These are phyloP conservation scores for Drosophila greeni DNA, from an alignment of 2,888 invertebrate genomes.

Conservation along the genomic window DNA sequence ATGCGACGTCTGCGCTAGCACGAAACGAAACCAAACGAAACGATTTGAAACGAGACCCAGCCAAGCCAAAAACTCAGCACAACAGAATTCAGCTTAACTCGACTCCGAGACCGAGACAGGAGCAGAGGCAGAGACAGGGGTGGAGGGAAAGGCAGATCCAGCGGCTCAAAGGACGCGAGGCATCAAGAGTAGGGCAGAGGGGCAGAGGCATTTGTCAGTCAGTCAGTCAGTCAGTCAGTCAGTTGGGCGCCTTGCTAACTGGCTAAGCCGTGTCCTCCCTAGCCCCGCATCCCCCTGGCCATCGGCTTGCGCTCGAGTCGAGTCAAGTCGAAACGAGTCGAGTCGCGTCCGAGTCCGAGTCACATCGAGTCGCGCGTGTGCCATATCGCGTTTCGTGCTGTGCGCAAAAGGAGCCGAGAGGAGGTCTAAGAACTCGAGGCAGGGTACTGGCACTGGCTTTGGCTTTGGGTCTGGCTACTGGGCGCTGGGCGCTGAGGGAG, in stretches of 20 bases:
- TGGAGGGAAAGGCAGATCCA: too few relatives aligned
- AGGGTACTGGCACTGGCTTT: slow-evolving; percentile 4
- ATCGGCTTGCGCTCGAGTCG: slow-evolving; percentile 18
- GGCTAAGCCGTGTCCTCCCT: slow-evolving; percentile 48
- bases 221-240: slow-evolving; percentile 42
- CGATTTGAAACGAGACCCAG: slow-evolving; percentile 12
- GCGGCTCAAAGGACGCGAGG: neutral
- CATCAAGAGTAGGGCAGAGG: neutral
- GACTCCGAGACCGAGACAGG: slow-evolving; percentile 49
- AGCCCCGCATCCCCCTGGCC: neutral
- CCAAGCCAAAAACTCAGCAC: slow-evolving; percentile 39
- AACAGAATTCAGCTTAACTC: slow-evolving; percentile 65
- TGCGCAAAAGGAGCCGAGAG: slow-evolving; percentile 73
- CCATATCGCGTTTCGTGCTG: slow-evolving; percentile 66
- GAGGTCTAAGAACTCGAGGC: slow-evolving; percentile 33
- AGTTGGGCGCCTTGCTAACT: slow-evolving; percentile 68
- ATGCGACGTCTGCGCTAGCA: slow-evolving; percentile 67
- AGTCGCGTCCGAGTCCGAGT: slow-evolving; percentile 21
- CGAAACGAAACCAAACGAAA: slow-evolving; percentile 54
- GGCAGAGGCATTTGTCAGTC: slow-evolving; percentile 5
- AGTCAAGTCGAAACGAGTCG: slow-evolving; percentile 6
- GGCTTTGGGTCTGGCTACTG: slow-evolving; percentile 1
- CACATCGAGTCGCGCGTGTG: slow-evolving; percentile 58
- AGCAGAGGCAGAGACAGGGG: too few relatives aligned
- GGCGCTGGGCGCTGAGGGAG: slow-evolving; percentile 1